Conservation (phyloP, 2,113 vertebrate genomes). For the Cairina moschata region DNA sequence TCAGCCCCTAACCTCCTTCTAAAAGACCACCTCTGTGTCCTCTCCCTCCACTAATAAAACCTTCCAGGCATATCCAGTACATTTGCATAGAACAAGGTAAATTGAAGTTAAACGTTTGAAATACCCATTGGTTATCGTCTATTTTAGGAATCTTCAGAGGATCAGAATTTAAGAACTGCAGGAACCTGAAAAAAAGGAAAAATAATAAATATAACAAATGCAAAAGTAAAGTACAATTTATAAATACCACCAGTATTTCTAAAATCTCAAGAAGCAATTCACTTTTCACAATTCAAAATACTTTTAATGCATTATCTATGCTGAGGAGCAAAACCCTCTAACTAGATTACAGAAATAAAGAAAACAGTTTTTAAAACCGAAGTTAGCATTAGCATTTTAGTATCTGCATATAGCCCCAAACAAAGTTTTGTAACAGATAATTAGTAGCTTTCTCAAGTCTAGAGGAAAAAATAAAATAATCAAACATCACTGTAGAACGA, state of each 20-base stretch:
- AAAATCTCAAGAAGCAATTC: neutral
- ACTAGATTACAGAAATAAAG: neutral
- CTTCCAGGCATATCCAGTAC: neutral
- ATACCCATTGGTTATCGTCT: constrained; percentile 71
- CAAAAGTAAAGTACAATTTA: rapidly evolving
- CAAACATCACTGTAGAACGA: rapidly evolving
- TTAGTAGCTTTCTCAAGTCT: neutral
- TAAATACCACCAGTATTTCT: neutral
- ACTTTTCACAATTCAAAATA: neutral
- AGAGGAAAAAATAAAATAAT: neutral
- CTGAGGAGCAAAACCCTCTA: neutral
- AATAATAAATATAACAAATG: neutral
- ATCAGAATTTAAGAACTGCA: constrained; percentile 69
- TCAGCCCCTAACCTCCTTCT: neutral
- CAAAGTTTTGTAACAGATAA: neutral
- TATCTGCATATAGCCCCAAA: neutral
- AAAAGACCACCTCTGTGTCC: neutral
- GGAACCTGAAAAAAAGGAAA: constrained; percentile 65
- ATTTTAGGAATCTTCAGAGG: constrained; percentile 20
- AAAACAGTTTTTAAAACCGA: neutral
- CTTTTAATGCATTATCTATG: neutral
- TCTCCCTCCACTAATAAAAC: neutral
- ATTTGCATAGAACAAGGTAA: neutral
- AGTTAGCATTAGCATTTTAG: neutral
- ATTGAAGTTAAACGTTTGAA: neutral